Base-by-base conservation (phyloP, 2,113 vertebrate species). In the Tretioscincus oriximinensis region DNA sequence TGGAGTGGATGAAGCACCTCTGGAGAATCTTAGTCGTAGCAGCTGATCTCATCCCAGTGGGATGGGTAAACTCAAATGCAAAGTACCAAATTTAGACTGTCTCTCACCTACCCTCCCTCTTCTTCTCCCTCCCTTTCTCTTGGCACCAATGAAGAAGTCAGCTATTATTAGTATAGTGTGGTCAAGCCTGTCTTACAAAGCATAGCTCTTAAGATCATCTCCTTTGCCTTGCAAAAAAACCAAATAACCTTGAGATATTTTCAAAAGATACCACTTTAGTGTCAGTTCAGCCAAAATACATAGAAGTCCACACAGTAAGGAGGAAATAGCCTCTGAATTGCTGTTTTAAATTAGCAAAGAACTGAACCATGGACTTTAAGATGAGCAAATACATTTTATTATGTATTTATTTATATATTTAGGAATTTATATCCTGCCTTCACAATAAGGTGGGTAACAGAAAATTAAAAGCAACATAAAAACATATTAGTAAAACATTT, bases 1-100 rank as follows among this genome's bases (percentile, higher is more conserved):
- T 93, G 74, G 92, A 96, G 93, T 89, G 86, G 93, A 91, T 95
- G 95, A 95, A 94, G 92, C 90, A 94, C 88, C 84, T 86, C 77
- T 20, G 0, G 94, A 94, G 91, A 96, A 96, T 95, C 93, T 77
- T 82, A 81, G 41, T 83, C 85, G 88, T 41, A 86, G 87, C 93
- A 93, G 91, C 93, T 89, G 95, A 90, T 88, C 84, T 86, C 90
- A 81, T 87, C 84, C 63, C 1, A 1, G 26, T 3, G 49, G 86
- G 80, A 67, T 1, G 29, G 91, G 90, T 89, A 82, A 45, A 84
- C 85, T 41, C 47, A 76, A 81, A 69, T 0, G 1, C 54, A 58
- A 60, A 69, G 81, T 7, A 3, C n/a, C 18, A 73, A 22, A 20
- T 76, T 89, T 83, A 51, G 29, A 87, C 92, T 76, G 86, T 88